phyloP scores from a whole-genome alignment of 2,888 invertebrate species.

The Amphipoea oculea region DNA sequence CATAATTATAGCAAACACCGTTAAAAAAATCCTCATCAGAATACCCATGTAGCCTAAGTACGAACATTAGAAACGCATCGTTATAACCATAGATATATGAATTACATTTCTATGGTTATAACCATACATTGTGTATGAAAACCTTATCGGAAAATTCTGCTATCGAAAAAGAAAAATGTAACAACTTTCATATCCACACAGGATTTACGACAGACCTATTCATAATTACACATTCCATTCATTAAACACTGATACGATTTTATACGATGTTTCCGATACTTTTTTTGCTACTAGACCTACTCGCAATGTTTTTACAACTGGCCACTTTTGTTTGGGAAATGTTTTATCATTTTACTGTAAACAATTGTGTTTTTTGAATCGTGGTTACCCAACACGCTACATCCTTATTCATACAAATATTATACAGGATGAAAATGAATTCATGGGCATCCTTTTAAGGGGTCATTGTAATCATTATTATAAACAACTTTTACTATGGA shows the following conservation, averaged over 20 bases:
- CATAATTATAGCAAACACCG: background rate
- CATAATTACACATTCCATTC: constrained; percentile 42
- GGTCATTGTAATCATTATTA: no score
- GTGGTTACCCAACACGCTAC: no score
- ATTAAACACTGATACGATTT: constrained; percentile 13
- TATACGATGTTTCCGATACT: background rate
- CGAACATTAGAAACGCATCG: background rate
- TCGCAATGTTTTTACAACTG: constrained; percentile 14
- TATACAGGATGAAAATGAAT: no score
- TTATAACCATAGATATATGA: background rate
- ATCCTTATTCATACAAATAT: no score
- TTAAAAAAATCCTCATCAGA: background rate
- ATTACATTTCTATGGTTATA: background rate
- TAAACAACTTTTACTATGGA: no score
- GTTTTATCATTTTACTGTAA: background rate
- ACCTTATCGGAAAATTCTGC: background rate
- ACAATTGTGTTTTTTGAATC: background rate
- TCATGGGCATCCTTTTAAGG: no score
- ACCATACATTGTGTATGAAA: background rate
- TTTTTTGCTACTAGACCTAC: constrained; percentile 1
- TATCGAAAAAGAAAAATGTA: constrained; percentile 24
- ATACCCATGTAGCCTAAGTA: background rate
- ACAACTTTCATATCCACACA: constrained; percentile 26
- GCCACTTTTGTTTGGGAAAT: constrained; percentile 2
- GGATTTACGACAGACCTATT: constrained; percentile 36